phyloP scores from a whole-genome alignment of 2,113 vertebrate genomes.

The Pycnonotus jocosus region DNA sequence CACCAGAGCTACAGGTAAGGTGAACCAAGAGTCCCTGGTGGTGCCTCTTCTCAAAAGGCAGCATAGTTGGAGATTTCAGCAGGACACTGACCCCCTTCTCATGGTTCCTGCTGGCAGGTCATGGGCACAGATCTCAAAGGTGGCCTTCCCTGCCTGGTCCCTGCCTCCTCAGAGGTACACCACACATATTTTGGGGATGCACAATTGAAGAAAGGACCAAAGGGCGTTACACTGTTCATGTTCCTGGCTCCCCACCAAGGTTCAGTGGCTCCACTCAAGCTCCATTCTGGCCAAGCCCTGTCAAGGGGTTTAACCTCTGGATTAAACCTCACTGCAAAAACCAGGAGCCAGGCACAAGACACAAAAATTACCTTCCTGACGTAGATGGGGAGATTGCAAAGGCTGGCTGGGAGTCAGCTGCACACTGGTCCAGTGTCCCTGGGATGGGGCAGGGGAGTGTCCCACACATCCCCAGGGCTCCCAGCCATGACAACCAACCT shows the following conservation, averaged over 20 bases:
- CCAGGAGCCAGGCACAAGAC: background rate
- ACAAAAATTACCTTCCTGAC: background rate
- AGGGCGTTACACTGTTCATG: accelerated
- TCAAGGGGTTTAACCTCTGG: background rate
- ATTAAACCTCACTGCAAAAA: background rate
- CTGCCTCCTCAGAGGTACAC: background rate
- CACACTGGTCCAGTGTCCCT: background rate
- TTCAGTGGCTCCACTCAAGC: background rate
- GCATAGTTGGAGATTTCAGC: accelerated
- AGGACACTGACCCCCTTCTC: background rate
- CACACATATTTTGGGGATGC: background rate
- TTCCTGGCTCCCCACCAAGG: background rate
- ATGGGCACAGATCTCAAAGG: background rate
- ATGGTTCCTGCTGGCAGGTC: background rate
- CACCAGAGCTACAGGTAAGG: background rate
- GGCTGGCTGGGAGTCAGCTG: accelerated
- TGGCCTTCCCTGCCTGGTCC: background rate
- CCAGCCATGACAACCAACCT: background rate
- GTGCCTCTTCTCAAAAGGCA: background rate
- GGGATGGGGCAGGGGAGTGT: background rate
- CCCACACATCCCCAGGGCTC: background rate
- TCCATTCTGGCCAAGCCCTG: background rate
- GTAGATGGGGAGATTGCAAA: background rate
- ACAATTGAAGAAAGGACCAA: background rate
- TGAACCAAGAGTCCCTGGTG: background rate